These are phyloP conservation scores for Sebastes baramenuke DNA, from an alignment of 2,797 vertebrate species.

Conservation along the genomic window DNA sequence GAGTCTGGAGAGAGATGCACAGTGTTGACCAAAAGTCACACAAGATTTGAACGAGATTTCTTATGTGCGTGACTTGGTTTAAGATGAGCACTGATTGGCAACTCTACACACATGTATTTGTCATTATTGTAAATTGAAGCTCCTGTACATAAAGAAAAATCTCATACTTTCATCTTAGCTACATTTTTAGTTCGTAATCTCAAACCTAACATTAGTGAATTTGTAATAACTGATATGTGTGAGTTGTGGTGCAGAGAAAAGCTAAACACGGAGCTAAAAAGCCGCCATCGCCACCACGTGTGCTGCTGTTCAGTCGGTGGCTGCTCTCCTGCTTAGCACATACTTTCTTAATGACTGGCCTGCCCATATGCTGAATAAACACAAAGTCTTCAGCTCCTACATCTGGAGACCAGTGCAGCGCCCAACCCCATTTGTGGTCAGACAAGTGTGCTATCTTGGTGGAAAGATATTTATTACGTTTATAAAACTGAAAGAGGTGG, in stretches of 20 bases:
- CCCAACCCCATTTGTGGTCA: slow-evolving; percentile 76
- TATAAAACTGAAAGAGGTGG: slow-evolving; percentile 72
- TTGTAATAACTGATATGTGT: slow-evolving; percentile 5
- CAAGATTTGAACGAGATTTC: slow-evolving; percentile 27
- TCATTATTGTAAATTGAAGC: background rate
- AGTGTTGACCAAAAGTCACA: slow-evolving; percentile 61
- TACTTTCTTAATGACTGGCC: slow-evolving; percentile 77
- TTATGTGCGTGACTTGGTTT: background rate
- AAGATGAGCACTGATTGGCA: background rate
- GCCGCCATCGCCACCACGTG: slow-evolving; percentile 33
- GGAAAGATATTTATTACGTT: slow-evolving; percentile 80
- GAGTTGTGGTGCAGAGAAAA: background rate
- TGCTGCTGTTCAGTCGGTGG: slow-evolving; percentile 64
- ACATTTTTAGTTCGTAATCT: background rate
- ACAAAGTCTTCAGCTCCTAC: slow-evolving; percentile 58
- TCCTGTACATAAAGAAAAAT: background rate
- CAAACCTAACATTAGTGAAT: background rate
- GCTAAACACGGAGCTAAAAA: slow-evolving; percentile 13
- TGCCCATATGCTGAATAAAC: slow-evolving; percentile 77
- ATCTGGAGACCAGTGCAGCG: slow-evolving; percentile 74
- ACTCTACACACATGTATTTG: background rate
- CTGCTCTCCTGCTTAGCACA: slow-evolving; percentile 69
- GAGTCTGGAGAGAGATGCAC: slow-evolving; percentile 50
- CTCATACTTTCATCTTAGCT: background rate
- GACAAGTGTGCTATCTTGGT: slow-evolving; percentile 75